Conservation (phyloP, 1,140 invertebrate genomes). For the Leguminivora glycinivorella region DNA sequence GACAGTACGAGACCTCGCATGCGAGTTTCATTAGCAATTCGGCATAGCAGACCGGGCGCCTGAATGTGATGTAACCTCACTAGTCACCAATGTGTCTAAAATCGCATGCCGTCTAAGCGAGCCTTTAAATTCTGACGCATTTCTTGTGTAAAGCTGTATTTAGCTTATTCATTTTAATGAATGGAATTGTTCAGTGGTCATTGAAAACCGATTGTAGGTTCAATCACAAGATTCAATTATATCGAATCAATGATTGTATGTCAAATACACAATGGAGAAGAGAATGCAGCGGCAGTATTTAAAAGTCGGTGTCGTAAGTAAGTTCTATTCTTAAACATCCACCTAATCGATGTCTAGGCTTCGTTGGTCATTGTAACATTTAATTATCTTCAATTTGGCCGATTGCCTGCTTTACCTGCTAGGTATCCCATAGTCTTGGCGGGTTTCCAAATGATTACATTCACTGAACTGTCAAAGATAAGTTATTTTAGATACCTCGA, state of each 20-base stretch:
- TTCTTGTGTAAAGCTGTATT: background rate
- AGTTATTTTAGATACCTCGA: slow-evolving; percentile 75
- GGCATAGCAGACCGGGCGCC: too few species aligned
- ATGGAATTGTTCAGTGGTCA: background rate
- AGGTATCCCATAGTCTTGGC: slow-evolving; percentile 69
- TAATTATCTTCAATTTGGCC: slow-evolving; percentile 75
- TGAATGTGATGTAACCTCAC: too few species aligned
- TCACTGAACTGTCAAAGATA: slow-evolving; percentile 77
- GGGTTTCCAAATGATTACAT: slow-evolving; percentile 69
- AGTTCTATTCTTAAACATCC: slow-evolving; percentile 53
- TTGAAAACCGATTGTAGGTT: background rate
- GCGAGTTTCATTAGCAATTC: too few species aligned
- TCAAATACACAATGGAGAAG: background rate
- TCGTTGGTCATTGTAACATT: slow-evolving; percentile 73
- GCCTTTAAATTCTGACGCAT: background rate
- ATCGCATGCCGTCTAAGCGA: too few species aligned
- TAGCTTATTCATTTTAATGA: background rate
- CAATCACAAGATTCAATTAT: too few species aligned
- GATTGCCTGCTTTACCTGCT: slow-evolving; percentile 73
- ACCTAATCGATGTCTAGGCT: slow-evolving; percentile 63
- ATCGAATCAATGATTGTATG: background rate
- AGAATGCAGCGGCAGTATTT: slow-evolving; percentile 1
- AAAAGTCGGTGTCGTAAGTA: slow-evolving; percentile 35
- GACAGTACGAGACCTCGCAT: too few species aligned
- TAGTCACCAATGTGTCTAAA: too few species aligned